Evolutionary conservation across 2,113 vertebrate genomes (phyloP).

Genomic region (Stomatorhinus ivindoensis): DNA sequence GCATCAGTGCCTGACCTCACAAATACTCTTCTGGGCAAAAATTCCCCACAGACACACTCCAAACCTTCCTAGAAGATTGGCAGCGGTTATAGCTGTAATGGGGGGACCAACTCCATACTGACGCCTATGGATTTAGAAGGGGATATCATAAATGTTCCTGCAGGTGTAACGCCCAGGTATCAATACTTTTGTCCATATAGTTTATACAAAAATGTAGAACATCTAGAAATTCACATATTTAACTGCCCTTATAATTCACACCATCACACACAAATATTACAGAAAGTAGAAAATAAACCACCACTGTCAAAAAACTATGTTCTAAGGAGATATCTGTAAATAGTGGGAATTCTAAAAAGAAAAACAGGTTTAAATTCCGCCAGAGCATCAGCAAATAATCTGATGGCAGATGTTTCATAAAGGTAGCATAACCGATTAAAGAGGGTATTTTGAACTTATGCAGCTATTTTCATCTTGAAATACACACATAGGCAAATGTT

Average conservation of each 20-base stretch:
- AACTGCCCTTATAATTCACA: neutral
- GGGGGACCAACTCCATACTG: neutral
- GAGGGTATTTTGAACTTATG: neutral
- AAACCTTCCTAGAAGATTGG: neutral
- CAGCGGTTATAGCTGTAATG: neutral
- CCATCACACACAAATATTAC: neutral
- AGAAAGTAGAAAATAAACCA: neutral
- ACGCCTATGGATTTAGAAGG: neutral
- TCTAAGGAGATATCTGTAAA: neutral
- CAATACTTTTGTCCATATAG: neutral
- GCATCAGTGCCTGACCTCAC: neutral
- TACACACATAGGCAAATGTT: neutral
- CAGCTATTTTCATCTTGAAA: neutral
- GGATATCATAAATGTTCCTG: neutral
- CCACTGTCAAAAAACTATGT: neutral
- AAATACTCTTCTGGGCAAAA: neutral
- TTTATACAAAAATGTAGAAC: neutral
- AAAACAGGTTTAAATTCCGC: neutral
- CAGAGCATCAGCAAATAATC: neutral
- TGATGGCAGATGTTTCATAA: neutral
- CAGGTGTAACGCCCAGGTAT: neutral
- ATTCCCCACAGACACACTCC: neutral
- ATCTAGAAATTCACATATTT: neutral
- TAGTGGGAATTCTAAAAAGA: neutral
- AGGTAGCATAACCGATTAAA: neutral